Evolutionary conservation across 2,113 vertebrate species (phyloP).

Genomic region (Aythya baeri): DNA sequence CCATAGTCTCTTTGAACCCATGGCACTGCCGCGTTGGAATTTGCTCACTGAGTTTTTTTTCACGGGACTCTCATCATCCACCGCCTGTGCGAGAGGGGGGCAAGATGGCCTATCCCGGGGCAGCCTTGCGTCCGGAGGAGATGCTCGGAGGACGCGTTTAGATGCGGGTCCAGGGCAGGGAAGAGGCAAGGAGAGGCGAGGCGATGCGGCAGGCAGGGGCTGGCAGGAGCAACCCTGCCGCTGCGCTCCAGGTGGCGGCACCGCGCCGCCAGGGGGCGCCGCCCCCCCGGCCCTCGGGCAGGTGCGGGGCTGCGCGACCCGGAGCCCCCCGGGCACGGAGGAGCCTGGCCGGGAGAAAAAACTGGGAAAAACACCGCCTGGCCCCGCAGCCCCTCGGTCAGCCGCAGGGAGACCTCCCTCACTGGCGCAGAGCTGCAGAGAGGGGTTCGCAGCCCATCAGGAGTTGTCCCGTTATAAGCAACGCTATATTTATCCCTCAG

Average conservation of each 20-base stretch:
- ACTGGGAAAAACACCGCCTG: accelerated
- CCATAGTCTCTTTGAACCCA: accelerated
- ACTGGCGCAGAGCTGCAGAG: accelerated
- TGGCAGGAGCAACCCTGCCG: neutral
- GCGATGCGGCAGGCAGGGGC: neutral
- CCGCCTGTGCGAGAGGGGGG: neutral
- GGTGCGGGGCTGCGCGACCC: neutral
- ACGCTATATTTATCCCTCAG: neutral
- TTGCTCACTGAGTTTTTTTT: accelerated
- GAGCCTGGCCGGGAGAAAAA: too few relatives aligned
- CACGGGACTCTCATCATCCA: accelerated
- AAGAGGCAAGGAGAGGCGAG: too few relatives aligned
- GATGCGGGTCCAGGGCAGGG: too few relatives aligned
- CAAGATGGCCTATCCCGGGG: neutral
- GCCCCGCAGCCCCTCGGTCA: accelerated
- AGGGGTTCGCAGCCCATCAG: accelerated
- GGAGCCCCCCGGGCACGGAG: too few relatives aligned
- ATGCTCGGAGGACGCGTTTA: too few relatives aligned
- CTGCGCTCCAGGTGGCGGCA: neutral
- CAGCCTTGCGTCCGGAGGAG: accelerated
- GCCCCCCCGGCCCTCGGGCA: neutral
- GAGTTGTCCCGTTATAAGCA: neutral
- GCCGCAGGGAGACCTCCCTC: neutral
- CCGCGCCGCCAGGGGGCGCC: neutral
- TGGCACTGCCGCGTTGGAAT: accelerated